Conservation (phyloP, 2,113 vertebrate species). For the Nerophis lumbriciformis region DNA sequence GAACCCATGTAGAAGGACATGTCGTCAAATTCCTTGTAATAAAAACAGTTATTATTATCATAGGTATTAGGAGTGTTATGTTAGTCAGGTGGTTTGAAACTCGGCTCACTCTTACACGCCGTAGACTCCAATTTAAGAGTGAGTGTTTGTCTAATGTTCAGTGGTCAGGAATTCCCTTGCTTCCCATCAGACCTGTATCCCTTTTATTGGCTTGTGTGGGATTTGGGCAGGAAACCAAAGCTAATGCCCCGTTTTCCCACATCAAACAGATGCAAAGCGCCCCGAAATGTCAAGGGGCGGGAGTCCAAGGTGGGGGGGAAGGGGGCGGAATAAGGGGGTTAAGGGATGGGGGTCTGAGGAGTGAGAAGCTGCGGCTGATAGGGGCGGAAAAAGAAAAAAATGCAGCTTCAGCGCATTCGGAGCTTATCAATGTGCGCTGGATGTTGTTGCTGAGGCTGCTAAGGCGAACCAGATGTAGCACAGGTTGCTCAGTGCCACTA, state of each 20-base stretch:
- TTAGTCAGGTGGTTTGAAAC: too few relatives aligned
- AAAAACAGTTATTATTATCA: conserved; percentile 1
- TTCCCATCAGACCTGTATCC: conserved; percentile 57
- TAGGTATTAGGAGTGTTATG: too few relatives aligned
- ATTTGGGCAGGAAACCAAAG: conserved; percentile 74
- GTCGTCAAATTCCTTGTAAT: not conserved
- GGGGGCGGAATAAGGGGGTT: not conserved
- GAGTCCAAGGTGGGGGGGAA: conserved; percentile 49
- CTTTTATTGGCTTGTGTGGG: conserved; percentile 72
- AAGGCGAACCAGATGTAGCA: conserved; percentile 65
- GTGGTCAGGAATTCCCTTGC: conserved; percentile 61
- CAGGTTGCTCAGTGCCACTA: conserved; percentile 44
- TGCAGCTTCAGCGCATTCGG: conserved; percentile 42
- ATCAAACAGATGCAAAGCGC: conserved; percentile 72
- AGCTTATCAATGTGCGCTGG: conserved; percentile 58
- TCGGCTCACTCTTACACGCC: not conserved
- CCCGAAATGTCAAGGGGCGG: conserved; percentile 71
- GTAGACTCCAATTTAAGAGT: conserved; percentile 23
- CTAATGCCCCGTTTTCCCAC: conserved; percentile 70
- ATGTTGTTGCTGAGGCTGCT: conserved; percentile 45
- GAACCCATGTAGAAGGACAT: not conserved
- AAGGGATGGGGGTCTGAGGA: conserved; percentile 16
- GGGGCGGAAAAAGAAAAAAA: conserved; percentile 43
- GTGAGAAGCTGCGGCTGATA: conserved; percentile 30
- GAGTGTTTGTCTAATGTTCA: conserved; percentile 57